Base-by-base conservation (phyloP, 2,888 invertebrate species). In the Acutogordius australiensis region DNA sequence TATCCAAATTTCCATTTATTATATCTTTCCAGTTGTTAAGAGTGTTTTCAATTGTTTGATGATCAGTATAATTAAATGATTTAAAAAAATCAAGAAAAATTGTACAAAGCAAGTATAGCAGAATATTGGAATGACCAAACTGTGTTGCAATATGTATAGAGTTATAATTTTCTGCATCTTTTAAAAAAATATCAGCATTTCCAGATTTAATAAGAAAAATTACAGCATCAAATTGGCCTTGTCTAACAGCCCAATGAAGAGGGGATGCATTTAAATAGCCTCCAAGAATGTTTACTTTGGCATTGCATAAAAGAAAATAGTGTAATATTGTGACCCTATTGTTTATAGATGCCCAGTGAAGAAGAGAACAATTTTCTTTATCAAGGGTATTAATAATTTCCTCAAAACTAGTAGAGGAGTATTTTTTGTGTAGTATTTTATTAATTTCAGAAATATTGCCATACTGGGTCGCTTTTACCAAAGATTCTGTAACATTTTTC, bases 341-440 rank as follows among this genome's bases (percentile, higher is more conserved):
- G 73, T 97, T 97, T 68, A 97, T 97, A 23, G 94, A 83, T 44
- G 94, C 94, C 97, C 97, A 97, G 71, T 97, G 97, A n/a, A 97
- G 75, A 60, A 97, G 74, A 1, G 90, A 88, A 61, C 97, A 91
- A 59, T 87, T 88, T 72, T 97, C 94, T 64, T 78, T 77, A 71
- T 97, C 94, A 57, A 86, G 81, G 68, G 83, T 80, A 72, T 91
- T 91, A 18, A 91, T 86, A 74, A 51, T 51, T n/a, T 21, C 8
- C n/a, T n/a, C n/a, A n/a, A n/a, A n/a, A n/a, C n/a, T n/a, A n/a
- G n/a, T n/a, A n/a, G n/a, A n/a, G n/a, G n/a, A n/a, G n/a, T n/a
- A n/a, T n/a, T n/a, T n/a, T 26, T 51, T 23, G 23, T 51, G 8
- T 51, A 51, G 23, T 21, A 21, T 21, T 51, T 23, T 8, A 4